Evolutionary conservation across 1,140 invertebrate genomes (phyloP).

Genomic region (Drosophila saltans): DNA sequence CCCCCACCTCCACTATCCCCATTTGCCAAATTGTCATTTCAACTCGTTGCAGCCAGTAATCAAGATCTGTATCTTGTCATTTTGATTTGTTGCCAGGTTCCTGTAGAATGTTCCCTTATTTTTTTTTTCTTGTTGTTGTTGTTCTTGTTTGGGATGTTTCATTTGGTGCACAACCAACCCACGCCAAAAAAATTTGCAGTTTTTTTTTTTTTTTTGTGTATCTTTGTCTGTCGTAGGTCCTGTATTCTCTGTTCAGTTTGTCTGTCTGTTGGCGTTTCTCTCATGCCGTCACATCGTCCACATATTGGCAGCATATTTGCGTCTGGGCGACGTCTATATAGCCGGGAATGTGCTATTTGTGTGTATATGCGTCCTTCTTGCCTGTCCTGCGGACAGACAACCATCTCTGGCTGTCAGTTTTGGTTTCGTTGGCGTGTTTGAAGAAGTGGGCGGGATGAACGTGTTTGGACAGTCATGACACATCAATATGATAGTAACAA

Average conservation of each 20-base stretch:
- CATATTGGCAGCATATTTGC: constrained; percentile 55
- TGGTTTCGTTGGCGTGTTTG: constrained; percentile 14
- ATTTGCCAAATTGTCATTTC: constrained; percentile 66
- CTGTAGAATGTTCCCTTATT: constrained; percentile 24
- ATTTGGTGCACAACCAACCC: neutral
- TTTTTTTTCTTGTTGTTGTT: constrained; percentile 5
- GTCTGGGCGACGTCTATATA: constrained; percentile 59
- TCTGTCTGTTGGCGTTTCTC: constrained; percentile 31
- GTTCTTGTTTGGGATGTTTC: constrained; percentile 24
- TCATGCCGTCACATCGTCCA: constrained; percentile 13
- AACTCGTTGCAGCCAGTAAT: constrained; percentile 50
- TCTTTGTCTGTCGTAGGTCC: constrained; percentile 7
- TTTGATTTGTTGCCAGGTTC: constrained; percentile 49
- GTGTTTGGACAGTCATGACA: constrained; percentile 23
- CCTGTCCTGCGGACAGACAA: constrained; percentile 4
- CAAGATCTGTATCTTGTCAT: constrained; percentile 67
- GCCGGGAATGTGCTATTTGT: constrained; percentile 34
- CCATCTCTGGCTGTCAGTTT: constrained; percentile 20
- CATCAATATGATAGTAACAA: constrained; percentile 17
- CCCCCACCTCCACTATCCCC: constrained; percentile 13
- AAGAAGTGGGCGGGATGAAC: neutral
- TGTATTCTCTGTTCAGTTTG: neutral
- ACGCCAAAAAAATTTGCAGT: neutral
- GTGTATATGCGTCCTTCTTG: neutral
- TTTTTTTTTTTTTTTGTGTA: constrained; percentile 12